Evolutionary conservation across 1,140 invertebrate species (phyloP).

Genomic region (Hermetia illucens): DNA sequence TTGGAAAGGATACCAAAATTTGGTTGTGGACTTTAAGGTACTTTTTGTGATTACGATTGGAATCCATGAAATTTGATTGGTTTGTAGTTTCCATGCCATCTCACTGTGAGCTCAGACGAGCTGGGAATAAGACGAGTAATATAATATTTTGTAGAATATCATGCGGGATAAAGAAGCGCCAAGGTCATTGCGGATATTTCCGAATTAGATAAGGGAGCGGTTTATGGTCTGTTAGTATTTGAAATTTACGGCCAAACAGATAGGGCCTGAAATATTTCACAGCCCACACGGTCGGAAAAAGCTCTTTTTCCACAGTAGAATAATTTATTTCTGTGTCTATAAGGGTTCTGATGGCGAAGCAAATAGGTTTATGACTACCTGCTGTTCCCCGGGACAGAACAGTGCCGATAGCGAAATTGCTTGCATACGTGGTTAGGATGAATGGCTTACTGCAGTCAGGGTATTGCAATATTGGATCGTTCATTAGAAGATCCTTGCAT

Average conservation of each 20-base stretch:
- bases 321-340: constrained; percentile 14
- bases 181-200: constrained; percentile 18
- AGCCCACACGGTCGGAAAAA: constrained; percentile 23
- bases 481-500: constrained; percentile 17
- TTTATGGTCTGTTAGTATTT: constrained; percentile 5
- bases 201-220: constrained; percentile 24
- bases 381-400: constrained; percentile 13
- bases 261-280: constrained; percentile 30
- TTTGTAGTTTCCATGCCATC: too few species aligned
- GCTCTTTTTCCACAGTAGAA: constrained; percentile 19
- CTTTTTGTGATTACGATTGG: too few species aligned
- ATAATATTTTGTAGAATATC: too few species aligned
- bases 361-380: constrained; percentile 14
- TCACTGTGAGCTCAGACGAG: too few species aligned
- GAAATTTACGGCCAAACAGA: constrained; percentile 21
- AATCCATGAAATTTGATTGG: too few species aligned
- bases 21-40: too few species aligned
- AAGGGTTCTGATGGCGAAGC: constrained; percentile 12
- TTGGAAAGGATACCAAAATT: too few species aligned
- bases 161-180: constrained; percentile 12
- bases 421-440: constrained; percentile 18
- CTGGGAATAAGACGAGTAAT: too few species aligned
- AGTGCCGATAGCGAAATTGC: constrained; percentile 16
- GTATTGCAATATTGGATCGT: constrained; percentile 16
- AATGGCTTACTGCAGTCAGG: constrained; percentile 21